Evolutionary conservation across 2,888 invertebrate genomes (phyloP).

Genomic region (Ametastegia equiseti): DNA sequence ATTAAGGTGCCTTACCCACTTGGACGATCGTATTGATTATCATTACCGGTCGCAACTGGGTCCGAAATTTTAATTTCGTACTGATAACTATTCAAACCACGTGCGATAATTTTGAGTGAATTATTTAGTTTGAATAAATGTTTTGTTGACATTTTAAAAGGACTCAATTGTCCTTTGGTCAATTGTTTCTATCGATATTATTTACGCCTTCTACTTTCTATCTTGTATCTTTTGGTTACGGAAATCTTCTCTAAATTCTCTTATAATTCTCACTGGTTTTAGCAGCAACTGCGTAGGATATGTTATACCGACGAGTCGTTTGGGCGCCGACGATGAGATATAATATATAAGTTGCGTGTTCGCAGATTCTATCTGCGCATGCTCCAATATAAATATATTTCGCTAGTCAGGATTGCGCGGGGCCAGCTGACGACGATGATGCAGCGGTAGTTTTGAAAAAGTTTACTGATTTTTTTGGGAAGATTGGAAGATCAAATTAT

Average conservation of each 20-base stretch:
- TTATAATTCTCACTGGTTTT: neutral
- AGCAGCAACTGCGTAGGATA: neutral
- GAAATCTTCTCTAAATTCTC: neutral
- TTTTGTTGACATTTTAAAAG: constrained; percentile 4
- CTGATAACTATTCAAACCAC: neutral
- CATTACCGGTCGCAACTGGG: neutral
- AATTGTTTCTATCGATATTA: neutral
- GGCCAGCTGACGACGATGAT: neutral
- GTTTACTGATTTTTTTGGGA: too few species aligned
- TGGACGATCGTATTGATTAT: neutral
- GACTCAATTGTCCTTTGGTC: neutral
- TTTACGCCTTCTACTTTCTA: neutral
- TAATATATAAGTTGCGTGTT: neutral
- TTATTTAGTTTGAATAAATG: neutral
- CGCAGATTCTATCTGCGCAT: neutral
- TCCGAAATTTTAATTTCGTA: neutral
- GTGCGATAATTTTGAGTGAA: neutral
- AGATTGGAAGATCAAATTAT: too few species aligned
- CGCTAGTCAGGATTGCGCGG: too few species aligned
- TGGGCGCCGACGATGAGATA: neutral
- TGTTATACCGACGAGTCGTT: neutral
- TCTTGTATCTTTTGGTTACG: neutral
- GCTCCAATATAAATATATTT: neutral
- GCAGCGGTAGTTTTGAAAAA: too few species aligned
- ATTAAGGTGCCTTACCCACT: too few species aligned